Evolutionary conservation across 1,140 invertebrate genomes (phyloP).

Genomic region (Drosophila pachea): DNA sequence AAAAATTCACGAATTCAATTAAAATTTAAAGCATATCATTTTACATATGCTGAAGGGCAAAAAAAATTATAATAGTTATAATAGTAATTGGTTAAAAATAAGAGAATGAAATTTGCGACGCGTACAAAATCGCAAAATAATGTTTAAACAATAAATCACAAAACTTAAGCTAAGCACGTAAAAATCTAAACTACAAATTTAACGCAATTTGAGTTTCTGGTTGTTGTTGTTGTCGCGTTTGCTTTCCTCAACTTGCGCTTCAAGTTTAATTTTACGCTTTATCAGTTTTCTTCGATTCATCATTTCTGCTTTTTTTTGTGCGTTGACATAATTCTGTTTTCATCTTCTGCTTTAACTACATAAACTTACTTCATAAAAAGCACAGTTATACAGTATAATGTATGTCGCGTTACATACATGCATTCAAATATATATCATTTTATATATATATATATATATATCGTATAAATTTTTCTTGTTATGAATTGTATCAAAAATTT

Average conservation of each 20-base stretch:
- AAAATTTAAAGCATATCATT: constrained; percentile 50
- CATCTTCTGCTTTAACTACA: background rate
- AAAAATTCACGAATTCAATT: constrained; percentile 56
- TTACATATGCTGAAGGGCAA: constrained; percentile 10
- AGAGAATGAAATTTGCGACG: constrained; percentile 47
- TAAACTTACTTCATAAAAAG: constrained; percentile 49
- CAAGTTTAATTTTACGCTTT: constrained; percentile 59
- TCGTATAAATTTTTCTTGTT: constrained; percentile 34
- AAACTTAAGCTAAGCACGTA: constrained; percentile 73
- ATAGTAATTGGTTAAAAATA: constrained; percentile 28
- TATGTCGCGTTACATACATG: constrained; percentile 20
- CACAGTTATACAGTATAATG: constrained; percentile 50
- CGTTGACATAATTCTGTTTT: no score
- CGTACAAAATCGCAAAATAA: constrained; percentile 34
- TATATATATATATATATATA: constrained; percentile 20
- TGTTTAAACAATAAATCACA: constrained; percentile 78
- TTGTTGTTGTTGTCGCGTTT: constrained; percentile 19
- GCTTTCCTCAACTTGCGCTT: constrained; percentile 56
- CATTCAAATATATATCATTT: constrained; percentile 2
- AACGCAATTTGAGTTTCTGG: constrained; percentile 33
- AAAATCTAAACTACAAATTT: constrained; percentile 63
- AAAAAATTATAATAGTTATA: constrained; percentile 18
- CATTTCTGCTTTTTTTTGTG: constrained; percentile 30
- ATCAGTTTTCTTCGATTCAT: constrained; percentile 64
- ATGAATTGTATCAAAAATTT: constrained; percentile 75